Conservation (phyloP, 1,140 invertebrate genomes). For the Leptinotarsa lineolata region DNA sequence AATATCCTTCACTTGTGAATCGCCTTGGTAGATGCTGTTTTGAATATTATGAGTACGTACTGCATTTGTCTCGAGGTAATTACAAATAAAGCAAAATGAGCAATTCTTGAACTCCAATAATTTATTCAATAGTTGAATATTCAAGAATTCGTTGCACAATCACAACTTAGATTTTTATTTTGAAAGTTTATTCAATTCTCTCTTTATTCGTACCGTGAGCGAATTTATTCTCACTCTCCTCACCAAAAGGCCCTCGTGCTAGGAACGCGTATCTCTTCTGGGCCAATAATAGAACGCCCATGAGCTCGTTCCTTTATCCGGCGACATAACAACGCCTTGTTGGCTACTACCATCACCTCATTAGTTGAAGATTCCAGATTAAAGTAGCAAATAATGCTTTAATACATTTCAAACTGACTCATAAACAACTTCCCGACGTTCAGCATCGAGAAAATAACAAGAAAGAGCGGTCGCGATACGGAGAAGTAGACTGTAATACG, state of each 20-base stretch:
- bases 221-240: not conserved
- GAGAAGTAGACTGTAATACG: not conserved
- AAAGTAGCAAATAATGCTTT: constrained; percentile 22
- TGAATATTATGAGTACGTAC: too few species aligned
- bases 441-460: not conserved
- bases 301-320: not conserved
- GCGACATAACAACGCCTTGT: constrained; percentile 22
- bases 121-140: too few species aligned
- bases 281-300: not conserved
- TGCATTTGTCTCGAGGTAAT: too few species aligned
- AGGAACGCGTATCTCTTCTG: not conserved
- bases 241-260: not conserved
- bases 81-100: too few species aligned
- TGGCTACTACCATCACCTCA: constrained; percentile 23
- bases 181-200: too few species aligned
- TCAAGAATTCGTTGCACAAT: too few species aligned
- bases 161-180: too few species aligned
- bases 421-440: constrained; percentile 14
- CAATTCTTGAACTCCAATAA: too few species aligned
- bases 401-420: constrained; percentile 23
- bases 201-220: not conserved
- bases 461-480: not conserved
- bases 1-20: too few species aligned
- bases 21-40: too few species aligned
- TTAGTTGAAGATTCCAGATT: constrained; percentile 22